Evolutionary conservation across 2,113 vertebrate genomes (phyloP), one percentile per base, ranked within the genome.

Genomic region (Thunnus maccoyii): DNA sequence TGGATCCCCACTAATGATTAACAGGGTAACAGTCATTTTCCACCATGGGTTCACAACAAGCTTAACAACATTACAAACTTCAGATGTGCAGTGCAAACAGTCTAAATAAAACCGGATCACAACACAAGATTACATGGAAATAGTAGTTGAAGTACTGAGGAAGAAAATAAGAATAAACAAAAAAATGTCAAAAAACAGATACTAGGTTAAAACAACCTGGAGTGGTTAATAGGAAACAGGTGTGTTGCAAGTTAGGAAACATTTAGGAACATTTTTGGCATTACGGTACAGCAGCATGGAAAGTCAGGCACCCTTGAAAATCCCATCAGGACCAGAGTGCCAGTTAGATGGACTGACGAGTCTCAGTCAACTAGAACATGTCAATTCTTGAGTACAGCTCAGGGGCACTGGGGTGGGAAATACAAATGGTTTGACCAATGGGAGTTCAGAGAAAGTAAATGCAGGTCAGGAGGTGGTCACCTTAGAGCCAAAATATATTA

Each of bases 161-260:
- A 61, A 47, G 22, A 68, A 52, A 75, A 64, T 2, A 14, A 25
- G 30, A 44, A 51, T 46, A 65, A 48, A 71, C 16, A 30, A 41
- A 54, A 20, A 56, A 55, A 60, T 55, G 36, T 36, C n/a, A 8
- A 71, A 61, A 86, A 76, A 52, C 22, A 16, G 22, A 46, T 14
- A 44, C 12, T 13, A 57, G 25, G 78, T 63, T 57, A 68, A 72
- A 62, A 44, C 56, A 56, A 58, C 72, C 32, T 85, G 18, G 60
- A 73, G 71, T 48, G 62, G 77, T 74, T 72, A 70, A 91, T 76
- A n/a, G 60, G 75, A 90, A 92, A 76, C 93, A 91, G 92, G 91
- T 91, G 89, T 25, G 81, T 22, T 62, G 72, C 82, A 88, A 88
- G 90, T 89, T 79, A 78, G 74, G 55, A 54, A 75, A 76, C 47